phyloP scores from a whole-genome alignment of 2,797 vertebrate genomes.

The Euthynnus affinis region DNA sequence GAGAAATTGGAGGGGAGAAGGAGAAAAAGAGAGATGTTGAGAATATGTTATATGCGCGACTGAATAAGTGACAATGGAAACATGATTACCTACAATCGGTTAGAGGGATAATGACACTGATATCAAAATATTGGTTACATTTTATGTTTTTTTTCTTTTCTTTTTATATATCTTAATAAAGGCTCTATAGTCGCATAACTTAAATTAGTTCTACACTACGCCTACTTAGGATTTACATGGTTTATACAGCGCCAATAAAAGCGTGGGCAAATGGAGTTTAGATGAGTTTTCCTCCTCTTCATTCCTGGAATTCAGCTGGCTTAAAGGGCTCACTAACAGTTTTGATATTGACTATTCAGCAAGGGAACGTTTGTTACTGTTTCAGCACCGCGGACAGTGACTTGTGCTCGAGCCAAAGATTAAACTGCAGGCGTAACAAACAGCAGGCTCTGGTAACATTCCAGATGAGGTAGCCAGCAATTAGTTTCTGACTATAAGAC shows the following conservation, averaged over 20 bases:
- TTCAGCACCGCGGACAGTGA: slow-evolving; percentile 78
- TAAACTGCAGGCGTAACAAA: slow-evolving; percentile 8
- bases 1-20: neutral
- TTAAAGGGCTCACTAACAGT: neutral
- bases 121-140: no score
- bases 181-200: no score
- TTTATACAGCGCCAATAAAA: neutral
- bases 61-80: no score
- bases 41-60: no score
- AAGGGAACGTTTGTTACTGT: neutral
- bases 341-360: neutral
- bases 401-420: neutral
- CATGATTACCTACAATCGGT: neutral
- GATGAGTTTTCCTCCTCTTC: neutral
- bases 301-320: neutral
- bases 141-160: no score
- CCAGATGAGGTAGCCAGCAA: neutral
- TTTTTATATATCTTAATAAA: no score
- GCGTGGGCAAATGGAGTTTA: neutral
- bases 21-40: no score
- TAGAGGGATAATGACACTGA: neutral
- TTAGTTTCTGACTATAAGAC: neutral
- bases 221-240: neutral
- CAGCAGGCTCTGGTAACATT: slow-evolving; percentile 8
- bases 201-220: neutral